A percentile compares a stretch with the other conserved stretches of the same genome.
These are phyloP conservation scores for Drosophila hawaiiensis DNA, from an alignment of 2,888 invertebrate species.

Conservation along the genomic window DNA sequence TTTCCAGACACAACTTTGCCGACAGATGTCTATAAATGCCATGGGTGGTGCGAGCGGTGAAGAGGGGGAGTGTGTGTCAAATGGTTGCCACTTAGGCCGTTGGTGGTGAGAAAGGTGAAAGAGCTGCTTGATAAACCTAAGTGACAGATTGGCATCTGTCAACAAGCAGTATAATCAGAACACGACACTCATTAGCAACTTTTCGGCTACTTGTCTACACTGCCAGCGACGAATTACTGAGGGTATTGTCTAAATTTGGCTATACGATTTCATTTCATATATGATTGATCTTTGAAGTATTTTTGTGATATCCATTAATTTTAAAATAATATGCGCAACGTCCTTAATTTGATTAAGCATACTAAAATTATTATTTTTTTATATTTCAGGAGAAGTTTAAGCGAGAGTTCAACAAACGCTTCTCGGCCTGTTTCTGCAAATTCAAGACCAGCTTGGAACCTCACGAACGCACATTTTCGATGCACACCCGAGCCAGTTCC, in stretches of 20 bases:
- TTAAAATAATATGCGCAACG: not conserved
- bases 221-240: not conserved
- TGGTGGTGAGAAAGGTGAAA: slow-evolving; percentile 1
- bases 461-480: slow-evolving; percentile 84
- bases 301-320: not conserved
- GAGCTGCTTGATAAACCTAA: slow-evolving; percentile 20
- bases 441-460: slow-evolving; percentile 79
- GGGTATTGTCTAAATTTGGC: not conserved
- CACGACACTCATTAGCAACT: slow-evolving; percentile 46
- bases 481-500: slow-evolving; percentile 84
- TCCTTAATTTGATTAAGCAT: not conserved
- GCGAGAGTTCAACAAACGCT: slow-evolving; percentile 90
- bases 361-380: not conserved
- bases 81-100: slow-evolving; percentile 29
- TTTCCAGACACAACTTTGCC: slow-evolving; percentile 53
- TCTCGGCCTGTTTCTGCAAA: slow-evolving; percentile 87
- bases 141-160: slow-evolving; percentile 46
- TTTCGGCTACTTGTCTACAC: slow-evolving; percentile 11
- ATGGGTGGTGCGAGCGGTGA: not conserved
- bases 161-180: slow-evolving; percentile 35
- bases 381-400: slow-evolving; percentile 90
- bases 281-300: not conserved
- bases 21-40: slow-evolving; percentile 51
- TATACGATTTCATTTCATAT: not conserved
- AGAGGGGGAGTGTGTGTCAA: not conserved